A percentile compares a stretch with the other conserved stretches of the same genome.
Evolutionary conservation across 1,140 invertebrate species (phyloP).

Genomic region (Episyrphus balteatus): DNA sequence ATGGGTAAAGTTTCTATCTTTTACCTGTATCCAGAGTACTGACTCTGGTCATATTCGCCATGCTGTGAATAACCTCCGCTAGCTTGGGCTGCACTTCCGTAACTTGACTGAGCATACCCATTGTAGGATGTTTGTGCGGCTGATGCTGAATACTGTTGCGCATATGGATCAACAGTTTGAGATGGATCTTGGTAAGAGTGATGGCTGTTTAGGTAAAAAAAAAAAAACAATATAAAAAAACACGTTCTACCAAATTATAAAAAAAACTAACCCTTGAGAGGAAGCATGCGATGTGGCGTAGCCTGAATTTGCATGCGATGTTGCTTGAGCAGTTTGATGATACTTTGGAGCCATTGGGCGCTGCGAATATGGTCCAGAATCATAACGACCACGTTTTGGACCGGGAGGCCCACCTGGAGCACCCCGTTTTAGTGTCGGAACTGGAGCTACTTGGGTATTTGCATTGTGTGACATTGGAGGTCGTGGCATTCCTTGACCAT

Average conservation of each 20-base stretch:
- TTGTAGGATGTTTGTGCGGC: conserved; percentile 26
- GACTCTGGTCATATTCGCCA: conserved; percentile 33
- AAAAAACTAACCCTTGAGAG: conserved; percentile 18
- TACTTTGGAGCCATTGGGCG: conserved; percentile 32
- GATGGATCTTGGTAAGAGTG: conserved; percentile 31
- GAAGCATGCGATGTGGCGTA: conserved; percentile 22
- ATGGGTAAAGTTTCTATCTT: neutral
- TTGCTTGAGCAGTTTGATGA: conserved; percentile 17
- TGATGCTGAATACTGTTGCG: conserved; percentile 24
- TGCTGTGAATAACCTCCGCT: conserved; percentile 24
- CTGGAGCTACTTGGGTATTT: conserved; percentile 35
- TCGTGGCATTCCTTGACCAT: conserved; percentile 31
- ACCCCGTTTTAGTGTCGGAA: conserved; percentile 33
- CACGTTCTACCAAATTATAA: neutral
- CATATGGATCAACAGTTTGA: conserved; percentile 31
- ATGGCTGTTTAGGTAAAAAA: conserved; percentile 15
- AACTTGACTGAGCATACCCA: conserved; percentile 25
- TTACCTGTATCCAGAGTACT: conserved; percentile 32
- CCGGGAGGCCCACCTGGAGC: conserved; percentile 30
- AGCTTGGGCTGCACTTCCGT: conserved; percentile 18
- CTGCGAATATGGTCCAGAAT: conserved; percentile 30
- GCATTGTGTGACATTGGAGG: conserved; percentile 32
- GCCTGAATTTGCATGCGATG: conserved; percentile 23
- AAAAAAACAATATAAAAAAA: neutral
- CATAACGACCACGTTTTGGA: conserved; percentile 33